Evolutionary conservation across 2,797 vertebrate species (phyloP).

Genomic region (Protosalanx chinensis): DNA sequence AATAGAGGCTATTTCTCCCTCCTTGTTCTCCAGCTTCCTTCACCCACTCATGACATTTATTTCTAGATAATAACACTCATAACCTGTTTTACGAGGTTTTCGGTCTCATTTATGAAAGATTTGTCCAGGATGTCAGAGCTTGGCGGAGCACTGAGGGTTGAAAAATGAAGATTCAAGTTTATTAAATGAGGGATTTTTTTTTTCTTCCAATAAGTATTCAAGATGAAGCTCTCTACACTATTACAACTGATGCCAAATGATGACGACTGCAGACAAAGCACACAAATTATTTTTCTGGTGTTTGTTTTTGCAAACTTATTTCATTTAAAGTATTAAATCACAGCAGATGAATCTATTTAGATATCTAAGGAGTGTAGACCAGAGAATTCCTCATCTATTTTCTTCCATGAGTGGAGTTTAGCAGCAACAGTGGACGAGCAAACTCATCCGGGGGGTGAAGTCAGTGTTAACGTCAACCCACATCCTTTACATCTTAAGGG

Average conservation of each 20-base stretch:
- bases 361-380: too few species aligned
- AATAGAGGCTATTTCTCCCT: slow-evolving; percentile 40
- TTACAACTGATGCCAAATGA: too few species aligned
- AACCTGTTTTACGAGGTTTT: slow-evolving; percentile 33
- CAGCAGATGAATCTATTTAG: too few species aligned
- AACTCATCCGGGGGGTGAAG: slow-evolving; percentile 33
- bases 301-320: too few species aligned
- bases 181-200: not conserved
- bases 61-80: slow-evolving; percentile 43
- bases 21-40: slow-evolving; percentile 41
- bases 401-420: too few species aligned
- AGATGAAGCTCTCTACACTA: too few species aligned
- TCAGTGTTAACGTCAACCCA: slow-evolving; percentile 65
- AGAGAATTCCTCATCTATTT: too few species aligned
- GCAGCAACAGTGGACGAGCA: not conserved
- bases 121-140: slow-evolving; percentile 24
- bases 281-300: too few species aligned
- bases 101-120: slow-evolving; percentile 41
- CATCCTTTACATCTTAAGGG: slow-evolving; percentile 50
- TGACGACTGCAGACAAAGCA: too few species aligned
- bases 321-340: not conserved
- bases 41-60: slow-evolving; percentile 39
- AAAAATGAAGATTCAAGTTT: not conserved
- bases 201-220: not conserved
- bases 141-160: slow-evolving; percentile 16